A percentile compares a stretch with the other conserved stretches of the same genome.
Conservation (phyloP, 2,888 invertebrate genomes). For the Itoplectis maculator region DNA sequence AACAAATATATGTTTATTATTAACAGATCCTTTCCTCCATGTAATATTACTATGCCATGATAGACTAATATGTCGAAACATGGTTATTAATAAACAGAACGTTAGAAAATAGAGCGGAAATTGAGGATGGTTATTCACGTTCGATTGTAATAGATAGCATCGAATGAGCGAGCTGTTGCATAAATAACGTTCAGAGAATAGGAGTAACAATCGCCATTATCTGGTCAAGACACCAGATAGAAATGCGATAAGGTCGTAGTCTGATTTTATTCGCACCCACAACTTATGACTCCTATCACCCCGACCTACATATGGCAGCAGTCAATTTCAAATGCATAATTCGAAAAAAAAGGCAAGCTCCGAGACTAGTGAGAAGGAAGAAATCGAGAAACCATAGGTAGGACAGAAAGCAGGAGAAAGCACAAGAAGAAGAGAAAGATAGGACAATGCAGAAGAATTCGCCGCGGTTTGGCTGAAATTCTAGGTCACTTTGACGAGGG, state of each 20-base stretch:
- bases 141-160: neutral
- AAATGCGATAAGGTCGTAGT: neutral
- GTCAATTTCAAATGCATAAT: slow-evolving; percentile 17
- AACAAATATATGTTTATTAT: too few species aligned
- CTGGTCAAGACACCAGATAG: neutral
- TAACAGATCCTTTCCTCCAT: too few species aligned
- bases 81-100: neutral
- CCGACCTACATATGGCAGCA: neutral
- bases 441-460: slow-evolving; percentile 21
- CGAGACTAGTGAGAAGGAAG: neutral
- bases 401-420: neutral
- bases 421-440: neutral
- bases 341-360: slow-evolving; percentile 15
- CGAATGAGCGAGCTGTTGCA: slow-evolving; percentile 19
- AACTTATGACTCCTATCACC: neutral
- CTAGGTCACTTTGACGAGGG: slow-evolving; percentile 22
- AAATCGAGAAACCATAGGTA: neutral
- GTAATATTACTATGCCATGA: too few species aligned
- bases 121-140: neutral
- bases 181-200: slow-evolving; percentile 27
- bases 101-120: neutral
- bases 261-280: slow-evolving; percentile 18
- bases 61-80: neutral
- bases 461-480: slow-evolving; percentile 37
- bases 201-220: slow-evolving; percentile 9